These are phyloP conservation scores for Pavo muticus DNA, from an alignment of 2,113 vertebrate species.

Conservation along the genomic window DNA sequence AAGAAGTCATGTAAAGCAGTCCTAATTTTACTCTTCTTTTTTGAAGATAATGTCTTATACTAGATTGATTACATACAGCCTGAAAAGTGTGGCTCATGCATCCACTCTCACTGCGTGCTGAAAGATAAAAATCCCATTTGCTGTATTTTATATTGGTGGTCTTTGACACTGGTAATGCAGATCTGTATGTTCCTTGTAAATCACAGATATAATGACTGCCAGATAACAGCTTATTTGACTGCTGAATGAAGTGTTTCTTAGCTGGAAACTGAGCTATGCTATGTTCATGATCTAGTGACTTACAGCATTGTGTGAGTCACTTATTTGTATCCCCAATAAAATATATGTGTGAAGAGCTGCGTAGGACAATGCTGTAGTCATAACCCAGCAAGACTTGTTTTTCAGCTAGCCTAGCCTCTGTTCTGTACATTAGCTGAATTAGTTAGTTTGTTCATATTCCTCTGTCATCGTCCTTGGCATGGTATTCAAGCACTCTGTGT, in stretches of 20 bases:
- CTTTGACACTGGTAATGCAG: constrained; percentile 74
- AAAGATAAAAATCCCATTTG: constrained; percentile 86
- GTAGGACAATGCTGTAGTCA: neutral
- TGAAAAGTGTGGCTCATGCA: constrained; percentile 70
- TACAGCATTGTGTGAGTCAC: constrained; percentile 38
- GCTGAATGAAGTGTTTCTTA: constrained; percentile 76
- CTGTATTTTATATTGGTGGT: constrained; percentile 80
- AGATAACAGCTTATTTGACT: constrained; percentile 80
- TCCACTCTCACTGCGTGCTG: constrained; percentile 72
- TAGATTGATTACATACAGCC: constrained; percentile 79
- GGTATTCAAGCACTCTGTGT: neutral
- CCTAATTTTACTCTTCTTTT: constrained; percentile 64
- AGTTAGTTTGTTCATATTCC: neutral
- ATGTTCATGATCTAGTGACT: constrained; percentile 51
- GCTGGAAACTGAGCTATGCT: constrained; percentile 70
- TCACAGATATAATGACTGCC: constrained; percentile 79
- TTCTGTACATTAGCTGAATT: neutral
- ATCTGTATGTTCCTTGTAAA: constrained; percentile 80
- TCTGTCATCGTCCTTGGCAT: neutral
- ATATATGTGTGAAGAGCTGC: constrained; percentile 2
- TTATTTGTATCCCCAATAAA: constrained; percentile 38
- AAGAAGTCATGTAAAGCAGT: constrained; percentile 52
- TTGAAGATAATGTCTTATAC: constrained; percentile 76
- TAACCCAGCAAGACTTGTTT: neutral
- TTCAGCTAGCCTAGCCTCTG: neutral